Evolutionary conservation across 2,888 invertebrate genomes (phyloP).

Genomic region (Limenitis camilla): DNA sequence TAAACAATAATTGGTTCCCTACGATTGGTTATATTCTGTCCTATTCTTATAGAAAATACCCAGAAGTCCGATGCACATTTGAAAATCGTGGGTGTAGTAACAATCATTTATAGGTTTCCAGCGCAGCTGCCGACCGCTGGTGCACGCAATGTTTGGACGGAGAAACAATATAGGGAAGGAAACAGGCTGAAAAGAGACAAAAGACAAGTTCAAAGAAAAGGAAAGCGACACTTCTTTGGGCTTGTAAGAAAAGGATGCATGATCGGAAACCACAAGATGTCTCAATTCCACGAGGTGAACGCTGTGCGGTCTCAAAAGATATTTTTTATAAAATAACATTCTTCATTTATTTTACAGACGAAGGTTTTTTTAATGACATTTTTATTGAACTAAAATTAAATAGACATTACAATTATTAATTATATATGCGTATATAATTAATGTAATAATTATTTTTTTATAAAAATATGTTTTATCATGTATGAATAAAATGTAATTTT

Average conservation of each 20-base stretch:
- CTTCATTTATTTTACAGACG: constrained; percentile 43
- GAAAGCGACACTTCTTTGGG: constrained; percentile 46
- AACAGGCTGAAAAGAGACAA: constrained; percentile 57
- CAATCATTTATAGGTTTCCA: constrained; percentile 66
- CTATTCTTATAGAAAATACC: constrained; percentile 31
- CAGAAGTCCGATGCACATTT: constrained; percentile 44
- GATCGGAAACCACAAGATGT: constrained; percentile 75
- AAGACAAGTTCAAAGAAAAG: constrained; percentile 58
- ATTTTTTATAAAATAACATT: constrained; percentile 60
- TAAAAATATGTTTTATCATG: too few species aligned
- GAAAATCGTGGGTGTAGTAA: constrained; percentile 53
- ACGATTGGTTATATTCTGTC: constrained; percentile 4
- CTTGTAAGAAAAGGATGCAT: constrained; percentile 55
- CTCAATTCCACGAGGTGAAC: constrained; percentile 71
- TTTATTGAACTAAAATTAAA: too few species aligned
- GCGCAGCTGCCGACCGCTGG: constrained; percentile 66
- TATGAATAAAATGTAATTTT: background rate
- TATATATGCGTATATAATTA: too few species aligned
- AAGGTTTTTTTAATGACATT: background rate
- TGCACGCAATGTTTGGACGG: constrained; percentile 69
- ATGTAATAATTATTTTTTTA: too few species aligned
- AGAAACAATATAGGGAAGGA: constrained; percentile 66
- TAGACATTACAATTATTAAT: too few species aligned
- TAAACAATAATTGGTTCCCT: background rate
- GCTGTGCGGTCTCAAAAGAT: constrained; percentile 66